A percentile compares a stretch with the other conserved stretches of the same genome.
Evolutionary conservation across 2,888 invertebrate species (phyloP).

Genomic region (Pollenia labialis): DNA sequence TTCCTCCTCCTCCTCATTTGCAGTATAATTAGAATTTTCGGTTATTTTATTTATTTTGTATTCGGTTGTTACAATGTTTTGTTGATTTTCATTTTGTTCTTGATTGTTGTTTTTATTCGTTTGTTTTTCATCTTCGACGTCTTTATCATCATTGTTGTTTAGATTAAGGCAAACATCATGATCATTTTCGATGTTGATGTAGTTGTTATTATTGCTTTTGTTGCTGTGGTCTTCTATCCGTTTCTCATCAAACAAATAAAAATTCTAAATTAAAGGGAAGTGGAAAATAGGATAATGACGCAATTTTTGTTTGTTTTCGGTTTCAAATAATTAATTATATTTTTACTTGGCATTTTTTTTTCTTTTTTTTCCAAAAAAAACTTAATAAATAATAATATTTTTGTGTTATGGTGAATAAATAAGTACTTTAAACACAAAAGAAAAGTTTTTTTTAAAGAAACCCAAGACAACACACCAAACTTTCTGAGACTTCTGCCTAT

Average conservation of each 20-base stretch:
- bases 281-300: constrained; percentile 77
- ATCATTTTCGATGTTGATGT: constrained; percentile 61
- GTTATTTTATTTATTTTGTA: neutral
- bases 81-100: neutral
- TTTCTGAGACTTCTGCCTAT: no score
- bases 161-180: constrained; percentile 52
- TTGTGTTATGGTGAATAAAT: neutral
- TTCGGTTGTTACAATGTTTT: neutral
- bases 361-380: neutral
- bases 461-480: no score
- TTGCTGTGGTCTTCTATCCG: constrained; percentile 76
- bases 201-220: constrained; percentile 19
- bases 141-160: constrained; percentile 9
- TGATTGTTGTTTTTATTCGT: neutral
- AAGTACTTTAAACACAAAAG: no score
- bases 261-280: constrained; percentile 79
- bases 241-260: constrained; percentile 80
- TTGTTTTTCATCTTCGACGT: neutral
- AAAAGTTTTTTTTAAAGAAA: no score
- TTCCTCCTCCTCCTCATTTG: neutral
- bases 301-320: constrained; percentile 40
- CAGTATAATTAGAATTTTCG: neutral
- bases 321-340: constrained; percentile 48
- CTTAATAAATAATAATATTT: constrained; percentile 3
- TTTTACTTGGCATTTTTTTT: constrained; percentile 68